These are phyloP conservation scores for Potamarius usumacintae DNA, from an alignment of 2,113 vertebrate genomes.

Conservation along the genomic window DNA sequence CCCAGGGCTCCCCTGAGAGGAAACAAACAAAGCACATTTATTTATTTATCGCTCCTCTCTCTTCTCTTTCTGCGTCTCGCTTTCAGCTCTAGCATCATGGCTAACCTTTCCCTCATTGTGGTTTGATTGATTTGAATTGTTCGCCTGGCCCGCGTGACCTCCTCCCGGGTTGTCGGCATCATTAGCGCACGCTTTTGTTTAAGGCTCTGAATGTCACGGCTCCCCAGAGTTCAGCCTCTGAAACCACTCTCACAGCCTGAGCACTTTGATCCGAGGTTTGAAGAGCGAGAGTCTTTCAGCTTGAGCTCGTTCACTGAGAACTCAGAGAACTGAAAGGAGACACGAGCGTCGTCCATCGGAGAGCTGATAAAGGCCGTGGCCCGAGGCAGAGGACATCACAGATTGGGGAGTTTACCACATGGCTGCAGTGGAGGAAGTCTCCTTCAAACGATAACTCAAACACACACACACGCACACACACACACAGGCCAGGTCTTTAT, in stretches of 20 bases:
- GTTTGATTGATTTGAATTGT: slow-evolving; percentile 66
- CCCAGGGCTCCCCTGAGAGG: slow-evolving; percentile 36
- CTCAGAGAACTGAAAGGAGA: background rate
- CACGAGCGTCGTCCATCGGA: background rate
- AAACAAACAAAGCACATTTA: slow-evolving; percentile 40
- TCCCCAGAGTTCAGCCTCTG: slow-evolving; percentile 7
- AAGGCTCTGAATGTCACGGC: slow-evolving; percentile 70
- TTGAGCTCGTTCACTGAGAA: background rate
- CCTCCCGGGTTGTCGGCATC: slow-evolving; percentile 42
- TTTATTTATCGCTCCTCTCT: slow-evolving; percentile 30
- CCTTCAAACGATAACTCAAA: background rate
- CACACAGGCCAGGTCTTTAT: background rate
- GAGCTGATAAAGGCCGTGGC: slow-evolving; percentile 11
- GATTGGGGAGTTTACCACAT: background rate
- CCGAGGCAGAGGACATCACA: background rate
- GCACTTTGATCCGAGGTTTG: background rate
- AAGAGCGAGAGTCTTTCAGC: background rate
- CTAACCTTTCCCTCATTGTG: slow-evolving; percentile 66
- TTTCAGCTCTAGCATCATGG: slow-evolving; percentile 34
- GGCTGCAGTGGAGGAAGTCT: background rate
- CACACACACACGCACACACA: background rate
- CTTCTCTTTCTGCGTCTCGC: background rate
- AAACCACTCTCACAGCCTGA: background rate
- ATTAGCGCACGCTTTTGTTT: slow-evolving; percentile 49
- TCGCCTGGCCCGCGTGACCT: slow-evolving; percentile 36